Percentiles rank a stretch among this genome's conserved stretches.
Evolutionary conservation across 2,113 vertebrate genomes (phyloP).

Genomic region (Zapus hudsonius): DNA sequence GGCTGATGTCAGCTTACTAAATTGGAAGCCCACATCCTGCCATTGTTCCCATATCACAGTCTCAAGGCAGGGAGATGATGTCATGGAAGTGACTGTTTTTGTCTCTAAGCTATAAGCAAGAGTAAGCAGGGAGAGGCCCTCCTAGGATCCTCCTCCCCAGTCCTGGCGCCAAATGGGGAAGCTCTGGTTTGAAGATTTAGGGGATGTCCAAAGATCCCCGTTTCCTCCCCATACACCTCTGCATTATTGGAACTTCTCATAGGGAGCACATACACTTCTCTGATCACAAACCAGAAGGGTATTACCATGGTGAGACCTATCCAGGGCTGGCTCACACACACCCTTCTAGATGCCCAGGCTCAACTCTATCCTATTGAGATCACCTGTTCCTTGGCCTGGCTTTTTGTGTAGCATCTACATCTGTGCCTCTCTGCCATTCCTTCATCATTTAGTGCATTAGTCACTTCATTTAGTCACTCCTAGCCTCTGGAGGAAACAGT

Average conservation of each 20-base stretch:
- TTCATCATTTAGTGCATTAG: no score
- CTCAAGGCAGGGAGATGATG: conserved; percentile 39
- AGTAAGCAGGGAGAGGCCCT: no score
- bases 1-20: conserved; percentile 63
- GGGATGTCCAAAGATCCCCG: not conserved
- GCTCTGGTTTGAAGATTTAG: not conserved
- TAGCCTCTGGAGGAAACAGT: not conserved
- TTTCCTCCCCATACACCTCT: not conserved
- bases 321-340: not conserved
- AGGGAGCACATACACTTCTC: not conserved
- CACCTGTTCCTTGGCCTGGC: not conserved
- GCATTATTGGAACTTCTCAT: not conserved
- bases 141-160: not conserved
- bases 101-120: not conserved
- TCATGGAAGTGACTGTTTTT: conserved; percentile 54
- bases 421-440: not conserved
- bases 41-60: conserved; percentile 54
- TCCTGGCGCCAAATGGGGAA: not conserved
- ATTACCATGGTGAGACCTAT: not conserved
- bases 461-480: no score
- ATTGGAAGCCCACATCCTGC: conserved; percentile 51
- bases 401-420: not conserved
- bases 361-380: not conserved
- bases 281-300: not conserved
- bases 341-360: not conserved